These are phyloP conservation scores for Drosophila bocki DNA, from an alignment of 1,140 invertebrate genomes.

Conservation along the genomic window DNA sequence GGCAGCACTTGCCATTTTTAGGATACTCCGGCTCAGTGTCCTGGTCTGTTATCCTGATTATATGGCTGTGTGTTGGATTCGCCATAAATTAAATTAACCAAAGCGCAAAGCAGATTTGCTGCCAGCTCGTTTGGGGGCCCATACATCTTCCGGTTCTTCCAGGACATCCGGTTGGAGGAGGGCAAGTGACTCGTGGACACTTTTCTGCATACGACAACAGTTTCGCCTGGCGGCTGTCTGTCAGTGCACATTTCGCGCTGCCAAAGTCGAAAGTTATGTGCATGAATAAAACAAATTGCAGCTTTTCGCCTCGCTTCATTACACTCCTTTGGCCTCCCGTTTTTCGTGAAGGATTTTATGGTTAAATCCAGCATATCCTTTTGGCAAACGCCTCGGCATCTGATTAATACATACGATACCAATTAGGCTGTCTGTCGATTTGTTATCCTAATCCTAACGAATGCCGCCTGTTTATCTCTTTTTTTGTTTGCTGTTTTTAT, in stretches of 20 bases:
- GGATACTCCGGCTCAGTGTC: not conserved
- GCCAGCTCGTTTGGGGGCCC: conserved; percentile 51
- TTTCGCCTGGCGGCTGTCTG: conserved; percentile 17
- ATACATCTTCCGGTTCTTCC: conserved; percentile 45
- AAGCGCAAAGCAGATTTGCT: conserved; percentile 53
- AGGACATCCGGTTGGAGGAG: not conserved
- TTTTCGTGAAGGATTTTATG: not conserved
- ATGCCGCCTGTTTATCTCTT: not conserved
- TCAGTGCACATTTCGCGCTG: conserved; percentile 46
- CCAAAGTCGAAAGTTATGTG: conserved; percentile 41
- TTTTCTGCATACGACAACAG: conserved; percentile 48
- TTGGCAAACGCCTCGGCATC: not conserved
- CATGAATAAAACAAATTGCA: conserved; percentile 66
- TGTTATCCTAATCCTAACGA: conserved; percentile 15
- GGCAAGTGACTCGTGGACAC: not conserved
- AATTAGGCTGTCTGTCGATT: conserved; percentile 15
- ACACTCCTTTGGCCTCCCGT: conserved; percentile 3
- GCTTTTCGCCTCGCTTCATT: conserved; percentile 41
- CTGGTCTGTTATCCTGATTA: conserved; percentile 16
- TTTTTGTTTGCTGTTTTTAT: not conserved
- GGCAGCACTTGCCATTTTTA: not conserved
- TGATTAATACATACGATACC: conserved; percentile 20
- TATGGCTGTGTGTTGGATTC: conserved; percentile 20
- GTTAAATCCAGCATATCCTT: not conserved
- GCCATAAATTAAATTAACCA: conserved; percentile 76